phyloP scores from a whole-genome alignment of 1,140 invertebrate species.

The Drosophila fuyamai region DNA sequence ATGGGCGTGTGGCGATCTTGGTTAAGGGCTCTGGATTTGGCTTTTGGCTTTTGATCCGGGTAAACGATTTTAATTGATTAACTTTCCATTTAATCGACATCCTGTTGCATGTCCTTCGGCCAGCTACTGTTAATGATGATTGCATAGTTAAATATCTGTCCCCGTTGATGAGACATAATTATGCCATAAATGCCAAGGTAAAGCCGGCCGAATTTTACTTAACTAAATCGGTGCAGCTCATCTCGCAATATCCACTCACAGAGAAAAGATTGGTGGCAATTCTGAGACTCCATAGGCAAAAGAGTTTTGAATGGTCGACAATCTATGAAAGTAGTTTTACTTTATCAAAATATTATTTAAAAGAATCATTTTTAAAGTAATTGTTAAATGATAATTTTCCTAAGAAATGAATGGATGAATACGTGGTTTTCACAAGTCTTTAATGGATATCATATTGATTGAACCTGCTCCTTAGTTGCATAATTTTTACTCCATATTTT shows the following conservation, averaged over 20 bases:
- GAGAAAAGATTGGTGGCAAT: not conserved
- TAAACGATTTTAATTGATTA: conserved; percentile 53
- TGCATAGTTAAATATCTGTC: conserved; percentile 40
- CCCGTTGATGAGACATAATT: conserved; percentile 56
- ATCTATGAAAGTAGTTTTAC: no score
- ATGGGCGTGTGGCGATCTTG: conserved; percentile 19
- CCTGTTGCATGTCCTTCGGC: conserved; percentile 36
- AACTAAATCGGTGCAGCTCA: conserved; percentile 44
- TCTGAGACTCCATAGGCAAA: no score
- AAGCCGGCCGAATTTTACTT: conserved; percentile 34
- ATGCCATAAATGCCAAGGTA: conserved; percentile 78
- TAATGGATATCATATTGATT: no score
- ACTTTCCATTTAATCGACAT: conserved; percentile 37
- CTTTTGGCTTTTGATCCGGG: conserved; percentile 19
- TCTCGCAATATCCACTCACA: conserved; percentile 31
- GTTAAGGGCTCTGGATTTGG: not conserved
- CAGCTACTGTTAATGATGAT: conserved; percentile 45
- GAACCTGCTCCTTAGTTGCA: no score
- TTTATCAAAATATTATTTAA: no score
- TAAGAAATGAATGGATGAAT: no score
- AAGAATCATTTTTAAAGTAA: no score
- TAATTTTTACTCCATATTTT: no score
- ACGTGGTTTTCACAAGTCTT: no score
- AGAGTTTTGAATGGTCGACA: no score
- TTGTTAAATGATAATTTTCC: no score